Conservation (phyloP, 2,797 vertebrate genomes). For the Oreonectes daqikongensis region DNA sequence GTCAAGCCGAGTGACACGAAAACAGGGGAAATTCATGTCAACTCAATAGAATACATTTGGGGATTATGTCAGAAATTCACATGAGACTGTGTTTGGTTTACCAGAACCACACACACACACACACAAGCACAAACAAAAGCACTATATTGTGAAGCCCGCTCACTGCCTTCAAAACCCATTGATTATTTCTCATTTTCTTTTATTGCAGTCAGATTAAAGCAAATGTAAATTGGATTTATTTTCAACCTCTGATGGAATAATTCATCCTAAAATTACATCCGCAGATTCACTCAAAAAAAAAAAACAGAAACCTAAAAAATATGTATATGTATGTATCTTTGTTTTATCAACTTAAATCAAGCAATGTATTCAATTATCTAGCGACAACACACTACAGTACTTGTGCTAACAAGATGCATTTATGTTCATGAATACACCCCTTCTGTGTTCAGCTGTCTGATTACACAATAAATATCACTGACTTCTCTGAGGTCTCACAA, state of each 20-base stretch:
- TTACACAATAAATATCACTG: conserved; percentile 32
- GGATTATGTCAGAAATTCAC: too few relatives aligned
- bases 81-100: too few relatives aligned
- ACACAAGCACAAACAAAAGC: neutral
- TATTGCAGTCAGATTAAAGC: neutral
- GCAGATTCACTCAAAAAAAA: neutral
- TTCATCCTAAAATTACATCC: neutral
- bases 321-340: neutral
- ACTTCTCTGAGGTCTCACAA: conserved; percentile 18
- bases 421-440: conserved; percentile 21
- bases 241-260: neutral
- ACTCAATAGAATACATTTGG: too few relatives aligned
- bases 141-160: neutral
- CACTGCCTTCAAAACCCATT: neutral
- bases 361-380: neutral
- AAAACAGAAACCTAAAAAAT: neutral
- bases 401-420: conserved; percentile 18
- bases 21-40: too few relatives aligned
- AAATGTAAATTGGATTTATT: conserved; percentile 3
- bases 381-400: neutral
- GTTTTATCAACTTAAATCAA: conserved; percentile 2
- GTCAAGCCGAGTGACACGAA: too few relatives aligned
- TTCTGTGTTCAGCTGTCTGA: conserved; percentile 32
- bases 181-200: neutral
- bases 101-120: neutral